Evolutionary conservation across 2,797 vertebrate species (phyloP).

Genomic region (Sphenodon punctatus): DNA sequence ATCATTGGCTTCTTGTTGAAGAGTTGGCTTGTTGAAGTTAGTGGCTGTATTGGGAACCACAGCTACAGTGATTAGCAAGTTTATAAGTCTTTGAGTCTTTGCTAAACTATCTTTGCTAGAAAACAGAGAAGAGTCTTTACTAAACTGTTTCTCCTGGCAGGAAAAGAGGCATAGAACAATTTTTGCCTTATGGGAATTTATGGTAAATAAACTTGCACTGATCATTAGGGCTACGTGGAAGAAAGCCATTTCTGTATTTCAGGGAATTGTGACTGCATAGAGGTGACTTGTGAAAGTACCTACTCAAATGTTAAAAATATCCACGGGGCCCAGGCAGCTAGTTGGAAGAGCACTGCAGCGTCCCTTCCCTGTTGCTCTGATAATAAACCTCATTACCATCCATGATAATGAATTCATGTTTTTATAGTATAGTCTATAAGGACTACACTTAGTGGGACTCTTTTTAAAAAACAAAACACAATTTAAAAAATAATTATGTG

Average conservation of each 20-base stretch:
- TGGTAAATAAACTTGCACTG: not conserved
- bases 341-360: not conserved
- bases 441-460: not conserved
- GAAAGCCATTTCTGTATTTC: no score
- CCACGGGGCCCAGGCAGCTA: not conserved
- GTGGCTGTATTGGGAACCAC: accelerated
- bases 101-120: no score
- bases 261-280: not conserved
- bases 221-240: no score
- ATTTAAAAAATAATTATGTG: not conserved
- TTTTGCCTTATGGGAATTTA: not conserved
- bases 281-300: not conserved
- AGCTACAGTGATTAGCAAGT: not conserved
- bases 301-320: not conserved
- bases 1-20: no score
- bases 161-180: not conserved
- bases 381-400: not conserved
- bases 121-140: not conserved
- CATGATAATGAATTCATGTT: not conserved
- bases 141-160: not conserved
- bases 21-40: not conserved
- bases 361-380: not conserved
- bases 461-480: not conserved
- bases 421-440: not conserved
- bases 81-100: not conserved